phyloP scores from a whole-genome alignment of 2,888 invertebrate genomes.

The Mythimna vitellina region DNA sequence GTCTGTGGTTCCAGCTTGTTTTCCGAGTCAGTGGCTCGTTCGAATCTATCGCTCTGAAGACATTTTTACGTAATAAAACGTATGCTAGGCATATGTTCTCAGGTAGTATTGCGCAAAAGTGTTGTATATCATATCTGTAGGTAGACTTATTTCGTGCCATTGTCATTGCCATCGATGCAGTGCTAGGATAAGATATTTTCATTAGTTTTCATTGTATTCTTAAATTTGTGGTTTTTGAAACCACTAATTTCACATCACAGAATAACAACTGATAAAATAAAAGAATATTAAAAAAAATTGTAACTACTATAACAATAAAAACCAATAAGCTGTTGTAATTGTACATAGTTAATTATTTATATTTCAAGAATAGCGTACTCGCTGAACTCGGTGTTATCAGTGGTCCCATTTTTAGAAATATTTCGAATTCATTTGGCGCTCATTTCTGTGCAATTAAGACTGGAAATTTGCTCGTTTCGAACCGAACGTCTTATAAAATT shows the following conservation, averaged over 20 bases:
- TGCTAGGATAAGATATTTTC: not conserved
- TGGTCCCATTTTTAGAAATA: constrained; percentile 28
- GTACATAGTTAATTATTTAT: constrained; percentile 5
- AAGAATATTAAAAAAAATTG: not conserved
- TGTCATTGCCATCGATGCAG: not conserved
- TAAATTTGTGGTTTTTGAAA: no score
- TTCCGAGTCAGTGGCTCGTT: constrained; percentile 76
- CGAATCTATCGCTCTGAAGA: constrained; percentile 66
- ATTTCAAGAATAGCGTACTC: constrained; percentile 16
- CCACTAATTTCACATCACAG: no score
- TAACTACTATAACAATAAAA: not conserved
- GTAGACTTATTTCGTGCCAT: not conserved
- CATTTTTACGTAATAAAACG: constrained; percentile 47
- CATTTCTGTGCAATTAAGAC: constrained; percentile 38
- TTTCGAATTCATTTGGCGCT: constrained; percentile 36
- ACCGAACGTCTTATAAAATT: constrained; percentile 33
- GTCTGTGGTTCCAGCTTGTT: constrained; percentile 73
- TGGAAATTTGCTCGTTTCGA: constrained; percentile 19
- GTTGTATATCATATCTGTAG: not conserved
- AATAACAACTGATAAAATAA: not conserved
- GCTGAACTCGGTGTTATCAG: constrained; percentile 23
- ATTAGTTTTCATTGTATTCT: not conserved
- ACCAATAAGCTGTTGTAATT: constrained; percentile 11
- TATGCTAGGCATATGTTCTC: constrained; percentile 6
- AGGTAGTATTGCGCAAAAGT: not conserved